Percentiles rank a stretch among this genome's conserved stretches.
These are phyloP conservation scores for Balaeniceps rex DNA, from an alignment of 2,113 vertebrate genomes.

Conservation along the genomic window DNA sequence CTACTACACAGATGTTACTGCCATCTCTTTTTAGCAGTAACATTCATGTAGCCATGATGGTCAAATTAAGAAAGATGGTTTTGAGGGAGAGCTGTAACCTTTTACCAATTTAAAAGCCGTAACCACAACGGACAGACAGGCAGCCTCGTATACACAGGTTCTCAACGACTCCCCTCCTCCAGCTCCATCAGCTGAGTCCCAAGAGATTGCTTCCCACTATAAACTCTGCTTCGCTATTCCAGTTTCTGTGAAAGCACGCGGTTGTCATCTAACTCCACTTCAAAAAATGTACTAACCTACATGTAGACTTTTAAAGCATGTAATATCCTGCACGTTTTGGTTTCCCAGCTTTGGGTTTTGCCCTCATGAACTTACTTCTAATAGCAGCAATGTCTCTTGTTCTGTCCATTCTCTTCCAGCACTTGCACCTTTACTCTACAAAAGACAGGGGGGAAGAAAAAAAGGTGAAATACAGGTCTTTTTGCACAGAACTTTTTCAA, in stretches of 20 bases:
- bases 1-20: background rate
- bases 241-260: background rate
- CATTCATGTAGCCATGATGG: rapidly evolving
- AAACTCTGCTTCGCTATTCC: background rate
- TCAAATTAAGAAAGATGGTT: background rate
- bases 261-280: background rate
- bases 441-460: background rate
- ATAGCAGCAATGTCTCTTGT: slow-evolving; percentile 92
- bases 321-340: background rate
- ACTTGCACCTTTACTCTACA: slow-evolving; percentile 83
- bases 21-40: background rate
- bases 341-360: background rate
- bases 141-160: background rate
- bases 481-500: background rate
- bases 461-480: background rate
- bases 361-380: slow-evolving; percentile 81
- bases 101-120: background rate
- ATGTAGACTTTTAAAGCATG: rapidly evolving
- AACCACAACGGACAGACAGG: background rate
- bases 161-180: background rate
- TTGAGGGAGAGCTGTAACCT: background rate
- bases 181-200: background rate
- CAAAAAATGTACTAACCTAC: too few species aligned
- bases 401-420: slow-evolving; percentile 95
- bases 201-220: background rate